phyloP scores from a whole-genome alignment of 2,113 vertebrate species.

The Tychaedon coryphoeus region DNA sequence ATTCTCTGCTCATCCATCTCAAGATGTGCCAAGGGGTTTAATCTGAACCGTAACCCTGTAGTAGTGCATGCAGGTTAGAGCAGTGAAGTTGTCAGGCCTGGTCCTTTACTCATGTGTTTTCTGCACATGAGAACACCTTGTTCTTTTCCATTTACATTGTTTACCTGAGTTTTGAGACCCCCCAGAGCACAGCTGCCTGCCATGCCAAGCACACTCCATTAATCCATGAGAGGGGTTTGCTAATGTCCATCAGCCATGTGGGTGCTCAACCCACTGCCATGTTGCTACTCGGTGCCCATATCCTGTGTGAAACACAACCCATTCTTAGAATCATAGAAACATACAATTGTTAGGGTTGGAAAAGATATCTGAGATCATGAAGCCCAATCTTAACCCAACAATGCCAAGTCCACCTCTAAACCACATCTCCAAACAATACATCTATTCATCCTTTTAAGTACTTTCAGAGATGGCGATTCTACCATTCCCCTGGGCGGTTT shows the following conservation, averaged over 20 bases:
- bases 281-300: neutral
- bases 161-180: neutral
- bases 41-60: neutral
- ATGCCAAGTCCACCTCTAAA: neutral
- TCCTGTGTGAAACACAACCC: neutral
- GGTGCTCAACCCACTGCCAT: fast-evolving
- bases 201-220: fast-evolving
- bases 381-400: neutral
- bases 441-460: neutral
- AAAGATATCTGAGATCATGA: neutral
- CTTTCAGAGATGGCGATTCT: neutral
- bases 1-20: neutral
- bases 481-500: neutral
- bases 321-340: neutral
- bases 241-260: neutral
- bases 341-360: neutral
- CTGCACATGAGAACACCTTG: fast-evolving
- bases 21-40: neutral
- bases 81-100: neutral
- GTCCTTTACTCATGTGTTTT: neutral
- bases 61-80: neutral
- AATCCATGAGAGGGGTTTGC: neutral
- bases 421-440: neutral
- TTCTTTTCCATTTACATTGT: neutral
- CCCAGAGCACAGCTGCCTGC: neutral